Conservation (phyloP, 2,888 invertebrate genomes). For the Athetis lepigone region DNA sequence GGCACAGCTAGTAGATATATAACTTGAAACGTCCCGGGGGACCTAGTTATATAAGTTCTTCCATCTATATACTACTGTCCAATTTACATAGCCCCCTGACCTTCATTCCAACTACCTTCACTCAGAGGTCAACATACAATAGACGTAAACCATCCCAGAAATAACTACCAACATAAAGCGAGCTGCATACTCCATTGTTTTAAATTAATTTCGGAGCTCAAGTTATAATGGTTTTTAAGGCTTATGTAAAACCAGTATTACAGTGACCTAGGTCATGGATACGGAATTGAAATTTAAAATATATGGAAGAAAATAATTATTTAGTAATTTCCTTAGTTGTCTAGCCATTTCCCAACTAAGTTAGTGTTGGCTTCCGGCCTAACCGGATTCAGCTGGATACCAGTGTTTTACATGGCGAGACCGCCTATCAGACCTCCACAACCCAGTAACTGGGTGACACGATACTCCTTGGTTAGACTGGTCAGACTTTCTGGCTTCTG, state of each 20-base stretch:
- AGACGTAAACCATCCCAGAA: conserved; percentile 17
- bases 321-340: too few species aligned
- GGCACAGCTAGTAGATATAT: too few species aligned
- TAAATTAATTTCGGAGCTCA: conserved; percentile 26
- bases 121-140: conserved; percentile 29
- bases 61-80: conserved; percentile 31
- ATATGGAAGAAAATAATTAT: not conserved
- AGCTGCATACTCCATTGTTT: conserved; percentile 4
- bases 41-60: conserved; percentile 8
- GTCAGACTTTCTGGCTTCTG: too few species aligned
- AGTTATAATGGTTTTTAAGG: not conserved
- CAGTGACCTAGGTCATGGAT: not conserved
- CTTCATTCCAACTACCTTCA: not conserved
- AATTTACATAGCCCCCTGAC: not conserved
- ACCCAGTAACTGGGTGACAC: too few species aligned
- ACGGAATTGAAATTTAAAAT: too few species aligned
- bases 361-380: too few species aligned
- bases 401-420: too few species aligned
- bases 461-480: too few species aligned
- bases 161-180: not conserved
- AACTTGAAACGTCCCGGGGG: conserved; percentile 35
- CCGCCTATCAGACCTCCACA: too few species aligned
- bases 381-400: too few species aligned
- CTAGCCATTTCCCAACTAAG: too few species aligned
- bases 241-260: conserved; percentile 46